Percentiles rank a stretch among this genome's conserved stretches.
phyloP scores from a whole-genome alignment of 2,888 invertebrate genomes.

The Brachypalpus laphriformis region DNA sequence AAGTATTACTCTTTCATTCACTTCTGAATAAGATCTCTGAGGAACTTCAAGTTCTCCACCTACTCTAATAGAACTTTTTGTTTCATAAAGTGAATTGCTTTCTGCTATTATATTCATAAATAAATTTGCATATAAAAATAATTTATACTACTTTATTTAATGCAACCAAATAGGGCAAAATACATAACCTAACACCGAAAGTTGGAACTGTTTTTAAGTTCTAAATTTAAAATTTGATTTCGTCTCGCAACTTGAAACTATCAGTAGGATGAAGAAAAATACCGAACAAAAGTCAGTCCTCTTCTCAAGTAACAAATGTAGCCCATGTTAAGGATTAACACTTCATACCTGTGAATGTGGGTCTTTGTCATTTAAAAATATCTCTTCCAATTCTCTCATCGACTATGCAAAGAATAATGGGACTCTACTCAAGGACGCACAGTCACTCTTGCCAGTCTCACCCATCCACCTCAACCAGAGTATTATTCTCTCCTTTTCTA shows the following conservation, averaged over 20 bases:
- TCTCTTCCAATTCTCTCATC: conserved; percentile 34
- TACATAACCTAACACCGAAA: no score
- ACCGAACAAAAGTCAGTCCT: not conserved
- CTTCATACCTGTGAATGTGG: conserved; percentile 28
- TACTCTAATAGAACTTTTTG: no score
- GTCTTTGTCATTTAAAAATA: conserved; percentile 54
- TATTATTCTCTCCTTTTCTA: conserved; percentile 10
- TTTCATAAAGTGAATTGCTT: no score
- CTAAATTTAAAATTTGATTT: not conserved
- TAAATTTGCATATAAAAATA: no score
- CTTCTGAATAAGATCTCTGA: no score
- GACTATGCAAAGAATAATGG: conserved; percentile 40
- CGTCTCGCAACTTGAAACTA: not conserved
- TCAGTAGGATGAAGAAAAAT: not conserved
- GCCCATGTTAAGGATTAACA: conserved; percentile 49
- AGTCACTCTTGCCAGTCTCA: conserved; percentile 4
- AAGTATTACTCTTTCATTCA: no score
- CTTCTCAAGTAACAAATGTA: conserved; percentile 44
- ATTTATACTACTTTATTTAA: no score
- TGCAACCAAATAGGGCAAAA: no score
- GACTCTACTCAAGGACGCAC: conserved; percentile 15
- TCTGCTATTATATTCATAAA: no score
- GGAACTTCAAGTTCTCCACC: no score
- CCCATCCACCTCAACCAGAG: not conserved
- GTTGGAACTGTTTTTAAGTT: no score